These are phyloP conservation scores for Drosophila meridiana DNA, from an alignment of 2,888 invertebrate genomes.

Conservation along the genomic window DNA sequence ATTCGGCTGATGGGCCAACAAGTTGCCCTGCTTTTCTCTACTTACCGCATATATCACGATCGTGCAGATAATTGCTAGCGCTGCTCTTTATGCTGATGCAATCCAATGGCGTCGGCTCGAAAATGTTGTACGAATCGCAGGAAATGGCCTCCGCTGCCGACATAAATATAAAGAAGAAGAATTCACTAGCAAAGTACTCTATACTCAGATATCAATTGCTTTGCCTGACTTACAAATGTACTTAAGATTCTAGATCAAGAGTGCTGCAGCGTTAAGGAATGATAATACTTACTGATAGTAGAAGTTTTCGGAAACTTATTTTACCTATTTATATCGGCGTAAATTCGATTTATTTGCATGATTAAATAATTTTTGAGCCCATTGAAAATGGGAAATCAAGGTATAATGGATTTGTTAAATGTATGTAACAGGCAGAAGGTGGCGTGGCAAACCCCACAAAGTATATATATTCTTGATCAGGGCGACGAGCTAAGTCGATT, in stretches of 20 bases:
- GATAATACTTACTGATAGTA: no score
- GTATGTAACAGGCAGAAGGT: no score
- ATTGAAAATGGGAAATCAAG: no score
- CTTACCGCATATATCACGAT: constrained; percentile 71
- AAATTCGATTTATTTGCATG: no score
- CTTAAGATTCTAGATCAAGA: neutral
- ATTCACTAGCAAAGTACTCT: constrained; percentile 4
- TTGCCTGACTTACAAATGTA: neutral
- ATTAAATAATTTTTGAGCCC: no score
- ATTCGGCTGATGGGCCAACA: constrained; percentile 7
- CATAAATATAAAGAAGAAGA: constrained; percentile 4
- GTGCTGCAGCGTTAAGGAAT: neutral
- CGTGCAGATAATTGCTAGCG: constrained; percentile 68
- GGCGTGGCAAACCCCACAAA: no score
- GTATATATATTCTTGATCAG: no score
- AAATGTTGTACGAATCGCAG: constrained; percentile 68
- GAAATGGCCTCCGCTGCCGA: constrained; percentile 41
- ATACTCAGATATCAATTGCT: no score
- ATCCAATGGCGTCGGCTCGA: constrained; percentile 71
- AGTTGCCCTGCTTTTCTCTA: constrained; percentile 7
- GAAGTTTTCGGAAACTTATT: no score
- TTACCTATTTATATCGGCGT: no score
- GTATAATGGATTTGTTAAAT: no score
- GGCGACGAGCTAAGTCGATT: no score
- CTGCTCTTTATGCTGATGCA: constrained; percentile 73